These are phyloP conservation scores for Ormia ochracea DNA, from an alignment of 2,888 invertebrate genomes.

Conservation along the genomic window DNA sequence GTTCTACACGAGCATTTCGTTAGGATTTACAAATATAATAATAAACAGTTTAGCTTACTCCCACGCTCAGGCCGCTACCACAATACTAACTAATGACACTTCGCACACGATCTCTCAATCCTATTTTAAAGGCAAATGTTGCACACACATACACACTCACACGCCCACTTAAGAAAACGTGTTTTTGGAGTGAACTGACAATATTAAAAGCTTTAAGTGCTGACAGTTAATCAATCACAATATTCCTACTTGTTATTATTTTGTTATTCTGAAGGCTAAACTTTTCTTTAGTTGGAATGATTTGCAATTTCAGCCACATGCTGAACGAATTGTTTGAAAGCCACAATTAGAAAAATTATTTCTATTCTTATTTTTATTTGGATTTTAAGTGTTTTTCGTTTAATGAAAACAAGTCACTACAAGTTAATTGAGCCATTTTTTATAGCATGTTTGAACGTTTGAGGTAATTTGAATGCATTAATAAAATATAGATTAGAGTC, in stretches of 20 bases:
- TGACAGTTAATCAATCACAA: constrained; percentile 56
- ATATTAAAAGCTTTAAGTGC: constrained; percentile 34
- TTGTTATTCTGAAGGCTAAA: constrained; percentile 27
- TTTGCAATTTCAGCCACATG: too few species aligned
- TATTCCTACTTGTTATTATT: neutral
- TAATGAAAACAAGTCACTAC: too few species aligned
- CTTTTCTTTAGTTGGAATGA: too few species aligned
- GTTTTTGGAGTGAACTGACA: constrained; percentile 1
- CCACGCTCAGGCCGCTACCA: neutral
- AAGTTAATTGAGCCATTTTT: too few species aligned
- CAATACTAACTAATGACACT: constrained; percentile 6
- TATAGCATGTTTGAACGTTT: too few species aligned
- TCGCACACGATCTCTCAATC: neutral
- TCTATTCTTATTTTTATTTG: too few species aligned
- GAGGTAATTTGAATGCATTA: too few species aligned
- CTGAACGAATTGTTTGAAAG: too few species aligned
- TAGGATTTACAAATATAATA: constrained; percentile 18
- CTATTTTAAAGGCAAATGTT: neutral
- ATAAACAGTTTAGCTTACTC: neutral
- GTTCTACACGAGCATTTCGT: neutral
- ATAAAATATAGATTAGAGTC: too few species aligned
- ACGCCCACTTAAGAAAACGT: neutral
- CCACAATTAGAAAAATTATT: too few species aligned
- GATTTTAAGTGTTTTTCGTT: too few species aligned
- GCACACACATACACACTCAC: neutral